A percentile compares a stretch with the other conserved stretches of the same genome.
phyloP scores from a whole-genome alignment of 2,888 invertebrate species.

The Cephus nigrinus region DNA sequence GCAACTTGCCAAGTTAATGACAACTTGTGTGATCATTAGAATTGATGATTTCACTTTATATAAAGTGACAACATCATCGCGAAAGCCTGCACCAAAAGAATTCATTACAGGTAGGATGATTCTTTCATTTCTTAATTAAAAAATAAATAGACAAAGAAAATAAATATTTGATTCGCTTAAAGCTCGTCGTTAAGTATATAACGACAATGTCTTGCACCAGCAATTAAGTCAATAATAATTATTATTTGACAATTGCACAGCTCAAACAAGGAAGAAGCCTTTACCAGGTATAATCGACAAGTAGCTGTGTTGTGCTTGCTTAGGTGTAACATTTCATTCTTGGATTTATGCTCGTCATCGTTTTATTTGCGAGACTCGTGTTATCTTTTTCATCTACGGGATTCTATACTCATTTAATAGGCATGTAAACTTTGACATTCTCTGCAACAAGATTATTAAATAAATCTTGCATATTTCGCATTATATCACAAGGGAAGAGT shows the following conservation, averaged over 20 bases:
- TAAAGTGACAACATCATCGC: constrained; percentile 81
- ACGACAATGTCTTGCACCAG: background rate
- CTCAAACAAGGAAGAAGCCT: constrained; percentile 64
- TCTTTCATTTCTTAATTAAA: constrained; percentile 19
- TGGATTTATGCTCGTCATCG: background rate
- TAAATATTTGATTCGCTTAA: constrained; percentile 6
- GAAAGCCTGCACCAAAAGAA: constrained; percentile 82
- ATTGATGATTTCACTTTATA: constrained; percentile 93
- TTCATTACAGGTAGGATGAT: constrained; percentile 75
- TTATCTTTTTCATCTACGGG: background rate
- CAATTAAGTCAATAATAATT: constrained; percentile 24
- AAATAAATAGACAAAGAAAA: background rate
- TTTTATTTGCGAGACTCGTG: background rate
- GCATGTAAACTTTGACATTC: background rate
- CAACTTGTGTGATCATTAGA: constrained; percentile 88
- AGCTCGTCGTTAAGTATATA: background rate
- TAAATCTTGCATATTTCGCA: background rate
- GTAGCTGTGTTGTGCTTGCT: constrained; percentile 46
- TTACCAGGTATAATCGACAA: constrained; percentile 56
- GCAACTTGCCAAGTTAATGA: constrained; percentile 89
- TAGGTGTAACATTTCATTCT: constrained; percentile 31
- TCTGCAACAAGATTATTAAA: background rate
- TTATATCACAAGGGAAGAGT: background rate
- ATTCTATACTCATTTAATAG: background rate
- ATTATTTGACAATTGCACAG: constrained; percentile 56